A percentile compares a stretch with the other conserved stretches of the same genome.
phyloP scores from a whole-genome alignment of 2,888 invertebrate genomes.

The Fragum sueziense region DNA sequence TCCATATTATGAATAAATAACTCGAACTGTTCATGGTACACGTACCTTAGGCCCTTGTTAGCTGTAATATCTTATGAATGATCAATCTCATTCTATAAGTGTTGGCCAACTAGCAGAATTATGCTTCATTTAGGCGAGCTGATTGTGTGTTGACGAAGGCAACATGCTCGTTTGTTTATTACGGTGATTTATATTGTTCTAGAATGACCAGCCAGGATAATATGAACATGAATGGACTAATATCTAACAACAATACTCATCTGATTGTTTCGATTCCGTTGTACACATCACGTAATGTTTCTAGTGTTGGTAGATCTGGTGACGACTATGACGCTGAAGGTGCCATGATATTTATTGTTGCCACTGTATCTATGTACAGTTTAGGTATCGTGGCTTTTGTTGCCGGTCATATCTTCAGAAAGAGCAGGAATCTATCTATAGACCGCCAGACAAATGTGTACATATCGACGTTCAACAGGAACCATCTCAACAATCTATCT shows the following conservation, averaged over 20 bases:
- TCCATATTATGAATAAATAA: no score
- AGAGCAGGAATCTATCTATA: background rate
- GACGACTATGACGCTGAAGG: constrained; percentile 15
- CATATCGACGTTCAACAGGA: constrained; percentile 6
- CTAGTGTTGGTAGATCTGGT: background rate
- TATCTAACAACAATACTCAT: constrained; percentile 3
- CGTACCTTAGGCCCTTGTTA: no score
- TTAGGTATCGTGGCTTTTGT: constrained; percentile 11
- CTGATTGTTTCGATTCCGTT: background rate
- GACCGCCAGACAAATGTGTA: background rate
- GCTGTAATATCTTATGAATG: no score
- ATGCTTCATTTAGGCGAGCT: no score
- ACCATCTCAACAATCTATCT: constrained; percentile 3
- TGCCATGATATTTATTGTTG: constrained; percentile 1
- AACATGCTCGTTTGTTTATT: no score
- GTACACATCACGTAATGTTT: background rate
- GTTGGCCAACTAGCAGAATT: no score
- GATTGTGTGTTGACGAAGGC: no score
- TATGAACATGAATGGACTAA: background rate
- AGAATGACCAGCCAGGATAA: no score
- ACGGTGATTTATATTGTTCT: no score
- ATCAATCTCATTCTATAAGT: no score
- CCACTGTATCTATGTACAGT: constrained; percentile 10
- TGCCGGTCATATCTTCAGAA: background rate
- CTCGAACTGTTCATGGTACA: no score